Conservation (phyloP, 2,888 invertebrate genomes). For the Caenorhabditis afra region DNA sequence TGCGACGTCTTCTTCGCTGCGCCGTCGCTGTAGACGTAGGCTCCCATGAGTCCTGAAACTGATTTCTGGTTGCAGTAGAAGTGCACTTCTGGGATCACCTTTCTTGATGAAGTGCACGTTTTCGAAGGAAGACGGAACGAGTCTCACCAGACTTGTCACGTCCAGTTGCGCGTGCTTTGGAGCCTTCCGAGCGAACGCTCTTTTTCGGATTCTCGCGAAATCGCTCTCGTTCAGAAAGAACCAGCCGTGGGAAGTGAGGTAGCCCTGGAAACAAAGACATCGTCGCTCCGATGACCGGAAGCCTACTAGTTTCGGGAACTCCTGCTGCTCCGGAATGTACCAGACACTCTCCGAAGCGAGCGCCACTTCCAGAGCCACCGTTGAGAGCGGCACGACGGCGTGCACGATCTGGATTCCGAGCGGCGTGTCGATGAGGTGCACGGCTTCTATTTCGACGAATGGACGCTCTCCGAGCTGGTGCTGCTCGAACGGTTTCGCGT, state of each 20-base stretch:
- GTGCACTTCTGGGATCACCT: too few species aligned
- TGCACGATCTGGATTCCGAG: slow-evolving; percentile 49
- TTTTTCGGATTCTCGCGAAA: slow-evolving; percentile 20
- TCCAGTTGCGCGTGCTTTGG: slow-evolving; percentile 54
- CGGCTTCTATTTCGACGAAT: slow-evolving; percentile 53
- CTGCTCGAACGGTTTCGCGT: slow-evolving; percentile 36
- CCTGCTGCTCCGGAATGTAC: slow-evolving; percentile 54
- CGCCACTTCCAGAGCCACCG: slow-evolving; percentile 10
- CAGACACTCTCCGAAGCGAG: slow-evolving; percentile 48
- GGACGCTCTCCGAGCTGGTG: slow-evolving; percentile 4
- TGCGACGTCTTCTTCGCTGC: neutral
- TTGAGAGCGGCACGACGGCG: slow-evolving; percentile 46
- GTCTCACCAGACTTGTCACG: slow-evolving; percentile 45
- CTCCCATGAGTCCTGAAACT: slow-evolving; percentile 39
- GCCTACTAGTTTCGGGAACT: slow-evolving; percentile 48
- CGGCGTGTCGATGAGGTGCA: slow-evolving; percentile 40
- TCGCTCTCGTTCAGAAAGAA: slow-evolving; percentile 29
- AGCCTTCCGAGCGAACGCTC: slow-evolving; percentile 39
- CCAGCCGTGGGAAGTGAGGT: slow-evolving; percentile 54
- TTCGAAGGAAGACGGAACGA: slow-evolving; percentile 46
- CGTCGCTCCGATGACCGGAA: too few species aligned
- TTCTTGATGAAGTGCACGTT: slow-evolving; percentile 55
- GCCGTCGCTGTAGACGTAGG: slow-evolving; percentile 49
- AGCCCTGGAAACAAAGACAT: slow-evolving; percentile 51
- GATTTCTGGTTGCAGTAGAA: too few species aligned